Conservation (phyloP, 2,797 vertebrate genomes). For the Dermochelys coriacea region DNA sequence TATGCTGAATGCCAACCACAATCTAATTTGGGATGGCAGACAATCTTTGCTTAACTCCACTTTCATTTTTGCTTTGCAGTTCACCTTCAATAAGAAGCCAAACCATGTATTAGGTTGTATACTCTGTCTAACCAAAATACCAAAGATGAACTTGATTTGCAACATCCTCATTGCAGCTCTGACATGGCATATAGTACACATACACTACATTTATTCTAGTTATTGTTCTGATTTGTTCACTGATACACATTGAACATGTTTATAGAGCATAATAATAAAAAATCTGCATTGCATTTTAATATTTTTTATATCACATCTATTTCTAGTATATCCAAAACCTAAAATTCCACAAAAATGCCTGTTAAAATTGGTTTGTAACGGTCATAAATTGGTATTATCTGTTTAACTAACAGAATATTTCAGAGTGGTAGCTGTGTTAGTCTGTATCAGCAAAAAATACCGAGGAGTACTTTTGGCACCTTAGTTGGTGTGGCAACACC, state of each 20-base stretch:
- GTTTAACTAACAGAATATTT: neutral
- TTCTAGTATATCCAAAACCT: neutral
- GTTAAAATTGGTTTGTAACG: neutral
- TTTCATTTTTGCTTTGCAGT: neutral
- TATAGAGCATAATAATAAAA: neutral
- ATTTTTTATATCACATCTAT: neutral
- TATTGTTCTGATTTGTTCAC: neutral
- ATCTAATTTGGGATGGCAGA: neutral
- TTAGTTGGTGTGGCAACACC: no score
- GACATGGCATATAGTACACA: neutral
- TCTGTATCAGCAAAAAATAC: no score
- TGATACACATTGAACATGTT: neutral
- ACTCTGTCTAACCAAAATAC: neutral
- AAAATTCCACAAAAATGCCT: neutral
- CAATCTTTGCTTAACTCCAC: neutral
- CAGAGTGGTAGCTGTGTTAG: no score
- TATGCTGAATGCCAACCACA: neutral
- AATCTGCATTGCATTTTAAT: neutral
- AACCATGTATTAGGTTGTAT: no score
- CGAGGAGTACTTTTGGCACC: no score
- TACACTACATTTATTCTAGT: neutral
- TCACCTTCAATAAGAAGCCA: no score
- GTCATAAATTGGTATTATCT: neutral
- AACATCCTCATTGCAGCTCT: neutral
- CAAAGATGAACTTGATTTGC: neutral